Evolutionary conservation across 1,140 invertebrate genomes (phyloP).

Genomic region (Hyles euphorbiae): DNA sequence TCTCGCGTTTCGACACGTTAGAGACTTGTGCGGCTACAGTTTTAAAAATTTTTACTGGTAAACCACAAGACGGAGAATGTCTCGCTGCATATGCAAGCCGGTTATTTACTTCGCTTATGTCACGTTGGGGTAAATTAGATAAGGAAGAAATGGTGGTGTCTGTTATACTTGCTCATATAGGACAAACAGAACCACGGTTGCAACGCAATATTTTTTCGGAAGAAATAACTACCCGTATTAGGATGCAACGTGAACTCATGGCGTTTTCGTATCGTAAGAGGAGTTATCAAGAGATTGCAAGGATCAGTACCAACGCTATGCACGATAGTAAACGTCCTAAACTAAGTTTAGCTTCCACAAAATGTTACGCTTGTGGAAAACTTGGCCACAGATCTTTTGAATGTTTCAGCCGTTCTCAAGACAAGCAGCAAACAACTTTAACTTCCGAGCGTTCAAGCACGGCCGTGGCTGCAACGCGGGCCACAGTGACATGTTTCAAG

Average conservation of each 20-base stretch:
- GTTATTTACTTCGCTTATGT: slow-evolving; percentile 16
- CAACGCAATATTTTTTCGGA: too few species aligned
- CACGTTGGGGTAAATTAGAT: slow-evolving; percentile 15
- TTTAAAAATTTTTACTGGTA: slow-evolving; percentile 14
- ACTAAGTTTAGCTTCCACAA: too few species aligned
- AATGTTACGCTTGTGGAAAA: too few species aligned
- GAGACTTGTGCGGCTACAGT: slow-evolving; percentile 17
- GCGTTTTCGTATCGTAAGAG: too few species aligned
- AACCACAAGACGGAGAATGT: slow-evolving; percentile 19
- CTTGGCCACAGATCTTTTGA: too few species aligned
- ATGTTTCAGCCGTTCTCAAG: not conserved
- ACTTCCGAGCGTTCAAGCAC: not conserved
- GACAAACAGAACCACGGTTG: too few species aligned
- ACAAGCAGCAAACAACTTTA: not conserved
- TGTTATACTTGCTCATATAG: slow-evolving; percentile 4
- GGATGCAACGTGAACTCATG: too few species aligned
- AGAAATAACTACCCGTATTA: too few species aligned
- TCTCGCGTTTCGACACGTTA: slow-evolving; percentile 16
- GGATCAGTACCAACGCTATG: too few species aligned
- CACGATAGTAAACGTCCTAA: too few species aligned
- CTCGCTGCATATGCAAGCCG: slow-evolving; percentile 21
- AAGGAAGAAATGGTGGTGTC: slow-evolving; percentile 18
- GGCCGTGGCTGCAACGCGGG: slow-evolving; percentile 9
- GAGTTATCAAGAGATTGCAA: too few species aligned
- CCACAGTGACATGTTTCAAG: slow-evolving; percentile 11